These are phyloP conservation scores for Crypturellus undulatus DNA, from an alignment of 2,113 vertebrate genomes.

Conservation along the genomic window DNA sequence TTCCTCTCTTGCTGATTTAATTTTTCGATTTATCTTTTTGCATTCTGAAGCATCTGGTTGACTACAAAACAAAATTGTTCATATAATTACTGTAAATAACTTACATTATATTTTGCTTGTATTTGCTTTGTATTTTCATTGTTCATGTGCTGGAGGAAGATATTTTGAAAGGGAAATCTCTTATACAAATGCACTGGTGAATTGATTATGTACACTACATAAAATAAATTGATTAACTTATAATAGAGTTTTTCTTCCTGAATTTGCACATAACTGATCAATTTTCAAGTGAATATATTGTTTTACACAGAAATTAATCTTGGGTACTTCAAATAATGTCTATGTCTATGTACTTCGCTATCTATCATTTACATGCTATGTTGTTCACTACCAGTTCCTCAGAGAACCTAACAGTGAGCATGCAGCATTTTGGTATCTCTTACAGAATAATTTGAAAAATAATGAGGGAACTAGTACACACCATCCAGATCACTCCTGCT, in stretches of 20 bases:
- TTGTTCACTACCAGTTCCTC: not conserved
- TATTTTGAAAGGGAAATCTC: not conserved
- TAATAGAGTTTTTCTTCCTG: not conserved
- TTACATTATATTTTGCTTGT: not conserved
- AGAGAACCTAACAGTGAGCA: not conserved
- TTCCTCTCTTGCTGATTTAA: constrained; percentile 37
- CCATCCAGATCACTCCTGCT: not conserved
- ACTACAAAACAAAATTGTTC: not conserved
- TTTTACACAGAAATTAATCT: constrained; percentile 37
- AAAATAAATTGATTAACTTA: not conserved
- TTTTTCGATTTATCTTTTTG: constrained; percentile 10
- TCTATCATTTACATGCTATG: constrained; percentile 25
- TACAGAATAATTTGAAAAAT: not conserved
- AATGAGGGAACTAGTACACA: not conserved
- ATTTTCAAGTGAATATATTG: not conserved
- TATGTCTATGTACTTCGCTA: constrained; percentile 32
- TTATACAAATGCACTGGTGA: not conserved
- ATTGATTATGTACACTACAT: not conserved
- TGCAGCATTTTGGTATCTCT: constrained; percentile 26
- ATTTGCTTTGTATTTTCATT: constrained; percentile 12
- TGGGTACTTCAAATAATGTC: not conserved
- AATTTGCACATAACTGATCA: not conserved
- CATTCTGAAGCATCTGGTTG: constrained; percentile 15
- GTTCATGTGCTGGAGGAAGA: not conserved
- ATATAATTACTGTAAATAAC: not conserved